Evolutionary conservation across 2,888 invertebrate species (phyloP), one percentile per base, ranked within the genome.

Genomic region (Stenodera caucasica): DNA sequence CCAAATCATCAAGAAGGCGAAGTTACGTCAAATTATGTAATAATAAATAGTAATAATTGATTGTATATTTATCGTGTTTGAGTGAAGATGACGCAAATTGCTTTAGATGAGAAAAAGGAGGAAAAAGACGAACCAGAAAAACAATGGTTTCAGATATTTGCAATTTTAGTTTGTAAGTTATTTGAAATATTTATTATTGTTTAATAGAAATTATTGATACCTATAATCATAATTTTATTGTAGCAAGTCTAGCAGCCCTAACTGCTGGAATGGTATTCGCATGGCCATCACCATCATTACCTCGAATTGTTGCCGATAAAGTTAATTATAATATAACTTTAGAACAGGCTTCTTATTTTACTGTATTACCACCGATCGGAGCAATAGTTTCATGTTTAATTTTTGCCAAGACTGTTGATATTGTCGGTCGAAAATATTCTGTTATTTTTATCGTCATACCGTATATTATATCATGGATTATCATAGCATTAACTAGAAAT

Each of bases 261-360:
- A 69, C 67, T 14, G 67, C 67, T 26, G 74, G 76, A 2, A 57
- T 73, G 29, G 40, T 69, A 8, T 65, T 66, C 26, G 61, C 68
- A 15, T 79, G 78, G 79, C 69, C 78, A 32, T 77, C 78, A 23
- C 78, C 78, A 23, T 73, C 77, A 11, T 70, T 78, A 21, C 74
- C 75, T 30, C 71, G 71, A 61, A 68, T 79, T 4, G 67, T 73
- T 29, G 66, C 70, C 30, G 72, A 73, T 45, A 70, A 75, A 40
- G 66, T 67, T 9, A 69, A 70, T 7, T 68, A 71, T 37, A 69
- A 76, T 33, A 70, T 78, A 26, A 73, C 74, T 2, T 70, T 74
- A 58, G 75, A 76, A 15, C 67, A 77, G 67, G 76, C 75, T 4
- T 77, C 78, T 0, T 76, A 76, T 58, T 72, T 77, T 51, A 74